A percentile compares a stretch with the other conserved stretches of the same genome.
phyloP scores from a whole-genome alignment of 2,888 invertebrate genomes.

The Caradrina kadenii region DNA sequence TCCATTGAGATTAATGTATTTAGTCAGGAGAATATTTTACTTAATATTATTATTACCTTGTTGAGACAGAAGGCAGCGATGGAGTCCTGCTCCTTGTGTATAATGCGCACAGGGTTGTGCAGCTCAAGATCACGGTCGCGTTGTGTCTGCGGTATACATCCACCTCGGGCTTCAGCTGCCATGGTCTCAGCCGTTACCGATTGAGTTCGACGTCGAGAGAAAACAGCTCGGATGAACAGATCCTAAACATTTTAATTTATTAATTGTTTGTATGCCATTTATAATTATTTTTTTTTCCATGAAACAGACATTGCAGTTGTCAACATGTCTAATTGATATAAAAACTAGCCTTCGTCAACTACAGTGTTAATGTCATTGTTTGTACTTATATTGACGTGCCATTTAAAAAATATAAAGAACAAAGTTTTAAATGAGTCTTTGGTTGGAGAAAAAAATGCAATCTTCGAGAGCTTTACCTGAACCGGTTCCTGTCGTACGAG shows the following conservation, averaged over 20 bases:
- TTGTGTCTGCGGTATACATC: slow-evolving; percentile 67
- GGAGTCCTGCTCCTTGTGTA: slow-evolving; percentile 99
- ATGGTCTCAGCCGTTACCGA: slow-evolving; percentile 71
- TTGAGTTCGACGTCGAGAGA: slow-evolving; percentile 94
- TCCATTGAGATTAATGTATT: too few relatives aligned
- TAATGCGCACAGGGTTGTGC: slow-evolving; percentile 97
- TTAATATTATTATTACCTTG: slow-evolving; percentile 91
- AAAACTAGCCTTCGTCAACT: too few relatives aligned
- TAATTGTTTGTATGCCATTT: too few relatives aligned
- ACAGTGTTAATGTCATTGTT: too few relatives aligned
- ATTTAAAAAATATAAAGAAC: neutral
- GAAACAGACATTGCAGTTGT: too few relatives aligned
- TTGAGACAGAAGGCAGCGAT: slow-evolving; percentile 99
- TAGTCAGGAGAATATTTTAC: too few relatives aligned
- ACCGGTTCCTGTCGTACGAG: slow-evolving; percentile 97
- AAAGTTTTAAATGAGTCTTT: too few relatives aligned
- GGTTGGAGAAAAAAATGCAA: too few relatives aligned
- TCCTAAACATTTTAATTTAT: slow-evolving; percentile 85
- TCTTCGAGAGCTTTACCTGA: slow-evolving; percentile 87
- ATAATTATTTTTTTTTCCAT: too few relatives aligned
- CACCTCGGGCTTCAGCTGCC: slow-evolving; percentile 57
- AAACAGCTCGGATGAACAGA: slow-evolving; percentile 98
- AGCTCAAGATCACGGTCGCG: slow-evolving; percentile 80
- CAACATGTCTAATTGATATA: too few relatives aligned
- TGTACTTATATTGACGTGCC: too few relatives aligned